Conservation (phyloP, 2,113 vertebrate genomes). For the Acrocephalus kingi region DNA sequence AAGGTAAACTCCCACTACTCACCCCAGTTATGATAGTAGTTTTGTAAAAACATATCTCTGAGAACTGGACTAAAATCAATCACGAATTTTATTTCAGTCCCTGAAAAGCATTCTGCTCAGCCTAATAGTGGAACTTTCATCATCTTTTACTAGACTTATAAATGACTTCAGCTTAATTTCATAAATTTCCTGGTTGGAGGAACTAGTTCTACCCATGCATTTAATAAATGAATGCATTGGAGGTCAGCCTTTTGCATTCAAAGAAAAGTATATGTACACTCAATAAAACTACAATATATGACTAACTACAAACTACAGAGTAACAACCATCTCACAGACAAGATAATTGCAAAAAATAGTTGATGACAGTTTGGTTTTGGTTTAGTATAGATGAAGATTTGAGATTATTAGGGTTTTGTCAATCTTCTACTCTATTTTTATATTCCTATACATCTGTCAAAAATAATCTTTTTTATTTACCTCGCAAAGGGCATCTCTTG, state of each 20-base stretch:
- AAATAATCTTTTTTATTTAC: conserved; percentile 63
- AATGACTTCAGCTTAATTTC: background rate
- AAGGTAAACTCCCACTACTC: background rate
- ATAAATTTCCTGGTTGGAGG: background rate
- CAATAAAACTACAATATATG: background rate
- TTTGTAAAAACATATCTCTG: background rate
- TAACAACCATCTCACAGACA: background rate
- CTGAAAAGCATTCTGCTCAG: background rate
- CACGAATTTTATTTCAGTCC: background rate
- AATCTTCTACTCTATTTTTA: conserved; percentile 21
- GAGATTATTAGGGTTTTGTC: conserved; percentile 20
- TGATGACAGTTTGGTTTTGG: conserved; percentile 2
- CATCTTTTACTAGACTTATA: background rate
- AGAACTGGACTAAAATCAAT: background rate
- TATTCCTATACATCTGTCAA: conserved; percentile 22
- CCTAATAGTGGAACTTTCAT: background rate
- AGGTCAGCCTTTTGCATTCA: background rate
- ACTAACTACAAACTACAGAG: background rate
- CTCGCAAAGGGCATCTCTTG: conserved; percentile 71
- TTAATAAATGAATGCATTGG: background rate
- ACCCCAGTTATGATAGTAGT: background rate
- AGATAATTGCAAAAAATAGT: conserved; percentile 25
- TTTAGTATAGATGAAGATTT: background rate
- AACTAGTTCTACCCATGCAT: background rate
- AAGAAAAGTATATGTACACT: background rate